Evolutionary conservation across 2,797 vertebrate genomes (phyloP).

Genomic region (Pseudopleuronectes americanus): DNA sequence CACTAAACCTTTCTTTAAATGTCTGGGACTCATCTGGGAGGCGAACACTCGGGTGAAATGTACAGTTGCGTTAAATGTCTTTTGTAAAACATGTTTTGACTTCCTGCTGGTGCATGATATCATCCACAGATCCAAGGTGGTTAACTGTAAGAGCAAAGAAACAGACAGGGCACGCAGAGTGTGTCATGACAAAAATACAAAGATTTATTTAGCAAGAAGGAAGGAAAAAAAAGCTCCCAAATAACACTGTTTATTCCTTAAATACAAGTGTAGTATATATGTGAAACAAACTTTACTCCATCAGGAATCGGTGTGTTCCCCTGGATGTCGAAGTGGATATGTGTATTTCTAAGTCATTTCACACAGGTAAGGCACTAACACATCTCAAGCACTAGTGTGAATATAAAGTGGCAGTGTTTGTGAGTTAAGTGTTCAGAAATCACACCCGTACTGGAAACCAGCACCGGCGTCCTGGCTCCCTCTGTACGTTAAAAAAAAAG

Average conservation of each 20-base stretch:
- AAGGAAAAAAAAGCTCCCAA: conserved; percentile 63
- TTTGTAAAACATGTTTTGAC: no score
- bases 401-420: conserved; percentile 54
- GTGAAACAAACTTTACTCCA: conserved; percentile 45
- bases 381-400: conserved; percentile 41
- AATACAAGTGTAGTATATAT: conserved; percentile 71
- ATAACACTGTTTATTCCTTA: conserved; percentile 80
- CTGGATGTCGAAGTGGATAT: conserved; percentile 36
- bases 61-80: no score
- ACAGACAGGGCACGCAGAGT: conserved; percentile 12
- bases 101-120: no score
- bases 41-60: no score
- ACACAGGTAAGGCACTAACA: conserved; percentile 67
- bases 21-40: no score
- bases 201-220: conserved; percentile 77
- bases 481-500: conserved; percentile 24
- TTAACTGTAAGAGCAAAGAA: neutral
- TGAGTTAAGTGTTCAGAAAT: conserved; percentile 31
- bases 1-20: no score
- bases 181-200: conserved; percentile 77
- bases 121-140: neutral
- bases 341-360: conserved; percentile 30
- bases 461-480: conserved; percentile 39
- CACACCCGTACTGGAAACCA: conserved; percentile 29
- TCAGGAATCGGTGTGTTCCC: conserved; percentile 44